A percentile compares a stretch with the other conserved stretches of the same genome.
phyloP scores from a whole-genome alignment of 2,797 vertebrate species.

The Myripristis murdjan region DNA sequence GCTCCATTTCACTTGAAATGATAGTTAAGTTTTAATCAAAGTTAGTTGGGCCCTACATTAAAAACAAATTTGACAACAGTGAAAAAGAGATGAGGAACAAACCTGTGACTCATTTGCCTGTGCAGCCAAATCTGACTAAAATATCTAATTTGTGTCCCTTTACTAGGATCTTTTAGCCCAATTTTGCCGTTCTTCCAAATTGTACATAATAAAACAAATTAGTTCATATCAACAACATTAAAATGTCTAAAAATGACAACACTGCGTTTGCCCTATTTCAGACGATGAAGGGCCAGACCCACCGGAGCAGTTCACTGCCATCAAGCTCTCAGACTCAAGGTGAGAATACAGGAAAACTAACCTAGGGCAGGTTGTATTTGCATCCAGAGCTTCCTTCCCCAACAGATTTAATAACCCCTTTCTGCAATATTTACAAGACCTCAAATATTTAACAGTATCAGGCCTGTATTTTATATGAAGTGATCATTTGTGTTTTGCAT shows the following conservation, averaged over 20 bases:
- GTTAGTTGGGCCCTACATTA: neutral
- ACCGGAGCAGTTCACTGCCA: conserved; percentile 96
- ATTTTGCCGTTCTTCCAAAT: neutral
- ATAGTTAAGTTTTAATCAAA: neutral
- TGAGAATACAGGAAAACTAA: conserved; percentile 68
- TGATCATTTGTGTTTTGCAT: conserved; percentile 8
- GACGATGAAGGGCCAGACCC: conserved; percentile 95
- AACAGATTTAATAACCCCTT: conserved; percentile 14
- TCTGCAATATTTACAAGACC: neutral
- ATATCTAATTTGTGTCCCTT: neutral
- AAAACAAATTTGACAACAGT: neutral
- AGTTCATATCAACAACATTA: neutral
- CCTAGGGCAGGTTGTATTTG: neutral
- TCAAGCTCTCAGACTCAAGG: conserved; percentile 95
- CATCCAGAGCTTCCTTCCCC: conserved; percentile 15
- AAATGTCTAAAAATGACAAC: conserved; percentile 18
- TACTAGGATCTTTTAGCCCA: neutral
- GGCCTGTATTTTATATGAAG: conserved; percentile 16
- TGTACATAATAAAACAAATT: neutral
- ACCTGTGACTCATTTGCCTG: neutral
- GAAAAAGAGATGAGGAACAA: neutral
- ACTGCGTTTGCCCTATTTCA: conserved; percentile 68
- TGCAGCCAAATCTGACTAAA: neutral
- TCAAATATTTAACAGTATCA: neutral
- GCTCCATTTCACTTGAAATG: neutral